Percentiles rank a stretch among this genome's conserved stretches.
These are phyloP conservation scores for Mus pahari DNA, from an alignment of 2,113 vertebrate genomes.

Conservation along the genomic window DNA sequence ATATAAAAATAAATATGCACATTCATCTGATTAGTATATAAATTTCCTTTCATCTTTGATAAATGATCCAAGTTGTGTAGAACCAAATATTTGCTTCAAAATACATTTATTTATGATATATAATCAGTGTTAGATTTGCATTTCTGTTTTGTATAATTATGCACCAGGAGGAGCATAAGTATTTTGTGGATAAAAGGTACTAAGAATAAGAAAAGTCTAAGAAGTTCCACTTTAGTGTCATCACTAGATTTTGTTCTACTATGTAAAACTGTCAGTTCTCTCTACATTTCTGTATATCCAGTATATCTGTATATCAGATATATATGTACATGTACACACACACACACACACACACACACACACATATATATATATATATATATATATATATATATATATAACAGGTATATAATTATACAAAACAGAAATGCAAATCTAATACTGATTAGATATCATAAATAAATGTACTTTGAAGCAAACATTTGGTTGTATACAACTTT, in stretches of 20 bases:
- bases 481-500: no score
- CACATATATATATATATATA: no score
- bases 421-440: no score
- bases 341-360: no score
- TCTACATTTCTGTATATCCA: conserved; percentile 18
- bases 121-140: not conserved
- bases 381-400: no score
- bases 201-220: not conserved
- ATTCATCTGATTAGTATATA: not conserved
- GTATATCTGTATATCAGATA: no score
- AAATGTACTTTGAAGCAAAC: no score
- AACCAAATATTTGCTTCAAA: not conserved
- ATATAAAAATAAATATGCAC: not conserved
- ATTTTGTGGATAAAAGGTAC: not conserved
- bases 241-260: not conserved
- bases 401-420: no score
- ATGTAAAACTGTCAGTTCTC: not conserved
- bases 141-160: not conserved
- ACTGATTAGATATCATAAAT: no score
- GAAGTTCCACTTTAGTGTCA: not conserved
- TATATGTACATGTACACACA: no score
- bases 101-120: not conserved
- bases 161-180: not conserved
- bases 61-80: not conserved
- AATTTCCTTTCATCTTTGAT: not conserved